Evolutionary conservation across 1,140 invertebrate species (phyloP).

Genomic region (Drosophila bifasciata): DNA sequence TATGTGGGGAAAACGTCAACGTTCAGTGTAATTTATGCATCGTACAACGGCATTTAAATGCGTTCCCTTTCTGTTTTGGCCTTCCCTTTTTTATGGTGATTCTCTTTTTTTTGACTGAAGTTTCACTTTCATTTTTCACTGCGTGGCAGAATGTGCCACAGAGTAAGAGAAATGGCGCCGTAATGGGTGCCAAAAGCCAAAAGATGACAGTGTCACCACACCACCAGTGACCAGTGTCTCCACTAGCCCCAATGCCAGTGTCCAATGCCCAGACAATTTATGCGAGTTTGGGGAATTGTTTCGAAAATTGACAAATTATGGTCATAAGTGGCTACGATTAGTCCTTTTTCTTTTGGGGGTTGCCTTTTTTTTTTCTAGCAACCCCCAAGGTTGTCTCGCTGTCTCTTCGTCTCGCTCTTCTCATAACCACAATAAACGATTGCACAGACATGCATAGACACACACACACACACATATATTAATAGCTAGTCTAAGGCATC

Average conservation of each 20-base stretch:
- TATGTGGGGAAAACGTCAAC: slow-evolving; percentile 55
- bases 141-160: slow-evolving; percentile 50
- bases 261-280: slow-evolving; percentile 69
- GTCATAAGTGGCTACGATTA: slow-evolving; percentile 77
- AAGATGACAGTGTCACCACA: slow-evolving; percentile 12
- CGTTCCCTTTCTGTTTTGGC: slow-evolving; percentile 36
- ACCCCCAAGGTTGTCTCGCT: slow-evolving; percentile 54
- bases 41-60: slow-evolving; percentile 68
- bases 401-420: too few species aligned
- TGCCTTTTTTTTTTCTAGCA: slow-evolving; percentile 21
- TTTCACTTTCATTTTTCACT: slow-evolving; percentile 69
- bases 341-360: slow-evolving; percentile 29
- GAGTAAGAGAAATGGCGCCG: slow-evolving; percentile 52
- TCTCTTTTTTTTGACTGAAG: slow-evolving; percentile 32
- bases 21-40: slow-evolving; percentile 68
- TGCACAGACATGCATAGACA: slow-evolving; percentile 14
- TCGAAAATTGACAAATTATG: slow-evolving; percentile 82
- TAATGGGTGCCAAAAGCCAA: slow-evolving; percentile 76
- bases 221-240: too few species aligned
- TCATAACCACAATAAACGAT: slow-evolving; percentile 26
- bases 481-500: slow-evolving; percentile 19
- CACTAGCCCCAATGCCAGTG: too few species aligned
- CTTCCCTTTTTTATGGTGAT: slow-evolving; percentile 7
- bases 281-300: slow-evolving; percentile 71
- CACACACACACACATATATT: slow-evolving; percentile 30